Evolutionary conservation across 1,140 invertebrate genomes (phyloP), one percentile per base, ranked within the genome.

Genomic region (Atta cephalotes): DNA sequence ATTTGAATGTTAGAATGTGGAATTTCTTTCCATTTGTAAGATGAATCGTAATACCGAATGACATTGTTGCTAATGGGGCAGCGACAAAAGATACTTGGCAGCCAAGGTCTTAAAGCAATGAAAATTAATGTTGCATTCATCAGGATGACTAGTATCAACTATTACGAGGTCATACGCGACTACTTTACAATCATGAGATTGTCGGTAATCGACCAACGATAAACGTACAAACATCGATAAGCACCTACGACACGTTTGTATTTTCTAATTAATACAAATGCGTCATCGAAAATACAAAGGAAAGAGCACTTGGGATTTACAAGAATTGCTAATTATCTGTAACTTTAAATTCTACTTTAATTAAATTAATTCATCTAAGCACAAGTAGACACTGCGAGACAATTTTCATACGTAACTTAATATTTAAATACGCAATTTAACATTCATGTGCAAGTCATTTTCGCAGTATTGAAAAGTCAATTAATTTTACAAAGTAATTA

Each of bases 81-180:
- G 21, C 56, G 68, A 87, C 79, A 31, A 82, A 79, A 89, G 88
- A 74, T 86, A 87, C 79, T 87, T 60, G 85, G 21, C 81, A 66
- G 58, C 63, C 77, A 88, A 90, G 89, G 89, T 82, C 81, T 62
- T 60, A 65, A 16, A 31, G 71, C 86, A 86, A 88, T 90, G 89
- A 90, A 90, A 90, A 90, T 90, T 90, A 90, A 90, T 88, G 81
- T 71, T 58, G 71, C 87, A 72, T 68, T 90, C 86, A 68, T 71
- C 72, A 65, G 63, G 81, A 86, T 81, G 88, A 85, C 86, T 85
- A 31, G 70, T 49, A 78, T 56, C 45, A 70, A 60, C 53, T 87
- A 89, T 84, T 72, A 74, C 58, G 68, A 60, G 74, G n/a, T 72
- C 63, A 79, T 78, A 60, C 66, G 16, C 80, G 49, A 65, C 31